Evolutionary conservation across 2,113 vertebrate genomes (phyloP), one percentile per base, ranked within the genome.

Genomic region (Albula glossodonta): DNA sequence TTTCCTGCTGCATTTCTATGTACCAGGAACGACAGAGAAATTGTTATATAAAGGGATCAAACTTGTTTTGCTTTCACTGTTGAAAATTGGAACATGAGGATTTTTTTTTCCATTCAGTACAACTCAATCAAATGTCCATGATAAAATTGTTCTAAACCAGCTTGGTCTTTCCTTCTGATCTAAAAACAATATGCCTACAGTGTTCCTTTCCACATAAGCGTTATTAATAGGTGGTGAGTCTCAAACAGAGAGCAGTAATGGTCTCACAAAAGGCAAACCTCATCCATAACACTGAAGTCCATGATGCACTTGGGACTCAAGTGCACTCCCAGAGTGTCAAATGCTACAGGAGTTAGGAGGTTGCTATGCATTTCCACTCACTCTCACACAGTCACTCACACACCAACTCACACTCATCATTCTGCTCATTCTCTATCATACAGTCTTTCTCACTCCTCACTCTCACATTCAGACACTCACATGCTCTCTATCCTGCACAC

Each of bases 241-340:
- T 70, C 22, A 70, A n/a, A 5, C 13, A 70, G n/a, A 70, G 63
- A 0, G 12, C 63, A n/a, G 63, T n/a, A 17, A n/a, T 70, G 63
- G n/a, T 6, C n/a, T 70, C 22, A 70, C 63, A 70, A 56, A 6
- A 70, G 22, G 22, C 63, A n/a, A 70, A 22, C 63, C 63, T n/a
- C 63, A n/a, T 70, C 7, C n/a, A n/a, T n/a, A 70, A 70, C 2
- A 22, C 3, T 17, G n/a, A n/a, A 13, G n/a, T 70, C 63, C 63
- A 70, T n/a, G 63, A 17, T n/a, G 63, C 63, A 9, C 7, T 5
- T 17, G 60, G 60, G 60, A 15, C 60, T 63, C 17, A 4, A 4
- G 12, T 60, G 57, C 22, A 70, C 63, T n/a, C 90, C 85, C 87
- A 90, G 89, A 57, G 88, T 91, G 89, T 90, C 57, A 41, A 41